Conservation (phyloP, 2,797 vertebrate species). For the Capromys pilorides region DNA sequence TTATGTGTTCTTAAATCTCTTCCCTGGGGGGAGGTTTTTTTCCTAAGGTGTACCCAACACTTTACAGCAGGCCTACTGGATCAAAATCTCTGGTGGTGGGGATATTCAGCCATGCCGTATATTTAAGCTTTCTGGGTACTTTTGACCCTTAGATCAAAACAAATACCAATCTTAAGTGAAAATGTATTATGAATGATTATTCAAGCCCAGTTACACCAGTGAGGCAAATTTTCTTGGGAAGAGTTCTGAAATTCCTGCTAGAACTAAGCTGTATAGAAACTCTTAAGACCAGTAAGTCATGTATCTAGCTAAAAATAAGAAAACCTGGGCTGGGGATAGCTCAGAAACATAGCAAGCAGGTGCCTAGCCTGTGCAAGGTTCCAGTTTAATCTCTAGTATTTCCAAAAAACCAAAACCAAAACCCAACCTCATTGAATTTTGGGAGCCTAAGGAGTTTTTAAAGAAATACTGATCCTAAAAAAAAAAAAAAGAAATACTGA, state of each 20-base stretch:
- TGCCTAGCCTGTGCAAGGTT: not conserved
- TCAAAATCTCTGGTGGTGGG: not conserved
- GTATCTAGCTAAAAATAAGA: constrained; percentile 3
- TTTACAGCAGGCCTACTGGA: not conserved
- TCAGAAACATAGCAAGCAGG: not conserved
- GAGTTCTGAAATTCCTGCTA: constrained; percentile 45
- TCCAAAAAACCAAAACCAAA: not conserved
- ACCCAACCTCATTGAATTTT: not conserved
- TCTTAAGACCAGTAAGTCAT: not conserved
- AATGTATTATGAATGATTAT: not conserved
- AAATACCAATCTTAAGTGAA: constrained; percentile 36
- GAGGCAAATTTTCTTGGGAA: constrained; percentile 47
- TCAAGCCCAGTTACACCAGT: constrained; percentile 6
- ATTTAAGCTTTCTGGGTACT: constrained; percentile 1
- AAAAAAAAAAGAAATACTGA: not conserved
- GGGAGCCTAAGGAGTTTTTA: not conserved
- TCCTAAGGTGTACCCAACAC: not conserved
- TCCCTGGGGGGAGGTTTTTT: not conserved
- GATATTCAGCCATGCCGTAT: not conserved
- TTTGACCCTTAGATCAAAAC: not conserved
- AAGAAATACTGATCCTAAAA: not conserved
- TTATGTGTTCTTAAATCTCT: constrained; percentile 52
- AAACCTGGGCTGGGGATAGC: not conserved
- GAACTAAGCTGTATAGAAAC: not conserved
- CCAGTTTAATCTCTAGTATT: not conserved